Conservation (phyloP, 2,888 invertebrate genomes). For the Drosophila niveifrons region DNA sequence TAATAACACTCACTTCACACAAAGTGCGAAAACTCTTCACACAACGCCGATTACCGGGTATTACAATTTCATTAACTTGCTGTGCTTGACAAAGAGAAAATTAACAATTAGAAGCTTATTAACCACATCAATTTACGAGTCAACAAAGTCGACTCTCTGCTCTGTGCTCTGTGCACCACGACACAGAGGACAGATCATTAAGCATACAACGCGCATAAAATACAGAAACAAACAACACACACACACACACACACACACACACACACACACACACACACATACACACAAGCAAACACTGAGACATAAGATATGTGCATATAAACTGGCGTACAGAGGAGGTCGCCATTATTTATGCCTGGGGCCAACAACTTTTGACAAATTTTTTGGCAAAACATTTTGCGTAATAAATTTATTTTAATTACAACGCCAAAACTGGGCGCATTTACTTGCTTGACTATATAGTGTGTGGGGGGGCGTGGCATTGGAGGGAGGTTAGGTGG, state of each 20-base stretch:
- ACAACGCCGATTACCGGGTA: constrained; percentile 6
- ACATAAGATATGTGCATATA: constrained; percentile 48
- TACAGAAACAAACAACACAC: constrained; percentile 20
- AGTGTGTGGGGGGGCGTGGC: background rate
- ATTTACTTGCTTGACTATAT: constrained; percentile 4
- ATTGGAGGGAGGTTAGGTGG: background rate
- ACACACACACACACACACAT: constrained; percentile 25
- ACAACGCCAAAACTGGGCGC: constrained; percentile 68
- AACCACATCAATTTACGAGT: constrained; percentile 49
- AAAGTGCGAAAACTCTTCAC: background rate
- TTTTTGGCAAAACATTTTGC: constrained; percentile 78
- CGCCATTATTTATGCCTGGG: constrained; percentile 68
- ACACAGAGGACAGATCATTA: constrained; percentile 63
- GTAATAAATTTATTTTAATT: constrained; percentile 80
- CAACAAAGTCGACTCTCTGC: constrained; percentile 21
- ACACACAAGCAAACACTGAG: background rate
- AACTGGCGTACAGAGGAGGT: constrained; percentile 25
- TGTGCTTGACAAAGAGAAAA: constrained; percentile 26
- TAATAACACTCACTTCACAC: too few relatives aligned
- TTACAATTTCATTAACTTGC: constrained; percentile 18
- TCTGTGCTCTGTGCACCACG: too few relatives aligned
- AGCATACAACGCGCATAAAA: constrained; percentile 54
- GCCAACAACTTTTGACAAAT: constrained; percentile 78
- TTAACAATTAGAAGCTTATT: constrained; percentile 65
- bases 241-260: constrained; percentile 9